Evolutionary conservation across 2,888 invertebrate genomes (phyloP), one percentile per base, ranked within the genome.

Genomic region (Aporophyla nigra): DNA sequence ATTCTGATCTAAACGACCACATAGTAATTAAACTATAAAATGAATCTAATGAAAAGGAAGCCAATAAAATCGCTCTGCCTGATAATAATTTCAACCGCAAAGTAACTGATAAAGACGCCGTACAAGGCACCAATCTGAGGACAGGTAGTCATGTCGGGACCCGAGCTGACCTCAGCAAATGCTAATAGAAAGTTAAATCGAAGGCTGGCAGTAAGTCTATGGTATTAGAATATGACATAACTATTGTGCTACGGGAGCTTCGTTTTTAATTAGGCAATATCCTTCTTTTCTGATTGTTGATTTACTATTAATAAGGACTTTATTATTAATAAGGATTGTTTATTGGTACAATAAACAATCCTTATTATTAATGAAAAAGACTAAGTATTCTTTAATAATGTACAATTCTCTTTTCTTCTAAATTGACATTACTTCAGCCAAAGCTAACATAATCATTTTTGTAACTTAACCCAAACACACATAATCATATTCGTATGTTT

Each of bases 81-180:
- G 73, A 77, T 85, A 69, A 85, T 86, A 83, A 71, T 63, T 83
- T 86, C 59, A 14, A 54, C 49, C 5, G 62, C 40, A 2, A 71
- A 85, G 66, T 80, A 74, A 74, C 80, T 82, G 80, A 88, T 89
- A 87, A 86, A 83, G 82, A 88, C 82, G 43, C 89, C 79, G 33
- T 84, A 84, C 71, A 84, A 70, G 86, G 86, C 59, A 71, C 74
- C 53, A 49, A 83, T 75, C 69, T 74, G 65, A 77, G 87, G 88
- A 91, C 91, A 91, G 88, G 91, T 90, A 92, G 91, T 91, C 91
- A 87, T 90, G 88, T 87, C 71, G 68, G 70, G 90, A 88, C 89
- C 86, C 71, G 72, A 58, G 79, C 74, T 90, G 91, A 91, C 91
- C 92, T 83, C 79, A 74, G 80, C 87, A 86, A 90, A 89, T 89